Evolutionary conservation across 1,140 invertebrate species (phyloP).

Genomic region (Papilio polyxenes): DNA sequence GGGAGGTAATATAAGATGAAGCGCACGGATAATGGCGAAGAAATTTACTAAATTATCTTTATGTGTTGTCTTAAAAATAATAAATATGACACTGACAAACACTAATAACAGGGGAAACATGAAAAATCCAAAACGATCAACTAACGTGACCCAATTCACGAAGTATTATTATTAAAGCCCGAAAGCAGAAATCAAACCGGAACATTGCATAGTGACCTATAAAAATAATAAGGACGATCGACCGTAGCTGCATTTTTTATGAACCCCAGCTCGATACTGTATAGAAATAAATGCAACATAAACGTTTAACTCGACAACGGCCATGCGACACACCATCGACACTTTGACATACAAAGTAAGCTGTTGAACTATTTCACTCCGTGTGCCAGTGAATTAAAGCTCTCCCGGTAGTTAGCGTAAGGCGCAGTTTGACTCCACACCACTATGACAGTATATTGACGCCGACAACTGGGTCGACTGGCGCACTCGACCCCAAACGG

Average conservation of each 20-base stretch:
- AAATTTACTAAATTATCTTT: background rate
- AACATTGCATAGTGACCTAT: conserved; percentile 34
- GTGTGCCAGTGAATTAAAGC: conserved; percentile 44
- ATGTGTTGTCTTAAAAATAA: no score
- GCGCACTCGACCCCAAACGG: conserved; percentile 57
- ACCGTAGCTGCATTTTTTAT: conserved; percentile 53
- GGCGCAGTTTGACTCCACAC: conserved; percentile 45
- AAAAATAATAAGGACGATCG: conserved; percentile 49
- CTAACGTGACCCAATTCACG: background rate
- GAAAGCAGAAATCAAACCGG: background rate
- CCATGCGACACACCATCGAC: conserved; percentile 49
- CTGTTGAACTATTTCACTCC: conserved; percentile 43
- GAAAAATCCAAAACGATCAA: conserved; percentile 23
- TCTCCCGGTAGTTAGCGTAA: conserved; percentile 30
- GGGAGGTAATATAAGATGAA: background rate
- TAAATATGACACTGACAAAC: no score
- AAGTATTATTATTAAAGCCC: background rate
- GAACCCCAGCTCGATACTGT: conserved; percentile 44
- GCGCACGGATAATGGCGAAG: background rate
- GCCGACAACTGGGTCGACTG: conserved; percentile 62
- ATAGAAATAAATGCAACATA: conserved; percentile 56
- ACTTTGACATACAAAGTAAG: conserved; percentile 41
- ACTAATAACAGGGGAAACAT: no score
- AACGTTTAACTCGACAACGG: conserved; percentile 49
- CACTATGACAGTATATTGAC: conserved; percentile 63